A percentile compares a stretch with the other conserved stretches of the same genome.
Evolutionary conservation across 1,140 invertebrate genomes (phyloP).

Genomic region (Drosophila repletoides): DNA sequence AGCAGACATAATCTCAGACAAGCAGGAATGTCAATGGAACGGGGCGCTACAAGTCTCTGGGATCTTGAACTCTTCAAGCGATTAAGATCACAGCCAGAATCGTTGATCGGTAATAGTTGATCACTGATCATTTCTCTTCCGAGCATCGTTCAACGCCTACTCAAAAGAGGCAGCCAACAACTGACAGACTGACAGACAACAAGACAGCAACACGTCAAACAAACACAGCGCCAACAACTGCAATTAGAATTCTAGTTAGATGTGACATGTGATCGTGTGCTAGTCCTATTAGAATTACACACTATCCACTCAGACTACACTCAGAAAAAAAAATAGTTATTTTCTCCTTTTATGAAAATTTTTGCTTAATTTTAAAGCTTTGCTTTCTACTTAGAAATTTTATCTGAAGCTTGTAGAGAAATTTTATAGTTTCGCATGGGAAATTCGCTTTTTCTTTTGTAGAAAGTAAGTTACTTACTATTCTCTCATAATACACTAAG

Average conservation of each 20-base stretch:
- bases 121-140: background rate
- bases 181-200: conserved; percentile 35
- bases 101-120: background rate
- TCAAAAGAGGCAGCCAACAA: background rate
- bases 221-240: conserved; percentile 37
- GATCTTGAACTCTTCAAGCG: conserved; percentile 10
- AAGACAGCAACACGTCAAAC: conserved; percentile 33
- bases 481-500: too few relatives aligned
- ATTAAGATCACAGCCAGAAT: conserved; percentile 51
- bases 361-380: too few relatives aligned
- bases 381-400: too few relatives aligned
- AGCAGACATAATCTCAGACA: conserved; percentile 68
- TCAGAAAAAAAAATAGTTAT: too few relatives aligned
- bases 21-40: conserved; percentile 60
- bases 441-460: too few relatives aligned
- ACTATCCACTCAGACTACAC: too few relatives aligned
- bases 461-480: too few relatives aligned
- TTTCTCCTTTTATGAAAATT: too few relatives aligned
- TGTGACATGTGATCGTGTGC: background rate
- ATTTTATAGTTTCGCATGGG: too few relatives aligned
- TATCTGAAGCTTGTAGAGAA: too few relatives aligned
- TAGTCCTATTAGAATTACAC: too few relatives aligned
- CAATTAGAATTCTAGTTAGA: conserved; percentile 32
- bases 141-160: conserved; percentile 22
- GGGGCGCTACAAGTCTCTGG: background rate